Evolutionary conservation across 2,888 invertebrate genomes (phyloP).

Genomic region (Isotomurus palustris): DNA sequence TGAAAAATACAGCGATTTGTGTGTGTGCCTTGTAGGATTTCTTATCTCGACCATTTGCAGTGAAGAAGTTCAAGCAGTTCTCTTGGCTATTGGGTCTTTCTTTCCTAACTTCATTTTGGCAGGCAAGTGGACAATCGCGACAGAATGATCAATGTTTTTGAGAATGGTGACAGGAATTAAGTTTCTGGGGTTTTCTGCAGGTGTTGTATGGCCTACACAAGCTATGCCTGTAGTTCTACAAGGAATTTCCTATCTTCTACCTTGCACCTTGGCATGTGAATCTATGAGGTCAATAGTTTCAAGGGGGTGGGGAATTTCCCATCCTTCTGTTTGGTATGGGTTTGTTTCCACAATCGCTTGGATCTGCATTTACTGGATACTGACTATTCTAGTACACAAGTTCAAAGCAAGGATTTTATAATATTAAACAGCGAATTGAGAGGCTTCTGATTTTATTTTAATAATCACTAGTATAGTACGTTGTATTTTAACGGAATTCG

Average conservation of each 20-base stretch:
- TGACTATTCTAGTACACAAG: neutral
- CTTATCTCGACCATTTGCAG: neutral
- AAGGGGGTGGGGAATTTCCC: neutral
- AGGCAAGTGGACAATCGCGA: neutral
- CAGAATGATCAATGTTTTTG: neutral
- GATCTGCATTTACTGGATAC: neutral
- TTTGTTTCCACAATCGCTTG: neutral
- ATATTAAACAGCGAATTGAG: too few species aligned
- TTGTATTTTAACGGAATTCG: too few species aligned
- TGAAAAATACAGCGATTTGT: neutral
- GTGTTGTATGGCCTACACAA: conserved; percentile 34
- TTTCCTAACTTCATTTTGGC: conserved; percentile 1
- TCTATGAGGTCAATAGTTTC: neutral
- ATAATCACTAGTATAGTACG: too few species aligned
- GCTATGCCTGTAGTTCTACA: conserved; percentile 27
- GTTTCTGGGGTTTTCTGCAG: conserved; percentile 1
- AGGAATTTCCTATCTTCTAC: conserved; percentile 17
- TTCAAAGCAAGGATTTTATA: neutral
- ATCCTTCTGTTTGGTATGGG: neutral
- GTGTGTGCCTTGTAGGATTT: neutral
- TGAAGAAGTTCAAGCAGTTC: neutral
- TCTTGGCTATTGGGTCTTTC: neutral
- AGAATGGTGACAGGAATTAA: neutral
- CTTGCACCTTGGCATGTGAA: neutral
- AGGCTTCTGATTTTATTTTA: too few species aligned